These are phyloP conservation scores for Erethizon dorsatum DNA, from an alignment of 2,797 vertebrate species.

Conservation along the genomic window DNA sequence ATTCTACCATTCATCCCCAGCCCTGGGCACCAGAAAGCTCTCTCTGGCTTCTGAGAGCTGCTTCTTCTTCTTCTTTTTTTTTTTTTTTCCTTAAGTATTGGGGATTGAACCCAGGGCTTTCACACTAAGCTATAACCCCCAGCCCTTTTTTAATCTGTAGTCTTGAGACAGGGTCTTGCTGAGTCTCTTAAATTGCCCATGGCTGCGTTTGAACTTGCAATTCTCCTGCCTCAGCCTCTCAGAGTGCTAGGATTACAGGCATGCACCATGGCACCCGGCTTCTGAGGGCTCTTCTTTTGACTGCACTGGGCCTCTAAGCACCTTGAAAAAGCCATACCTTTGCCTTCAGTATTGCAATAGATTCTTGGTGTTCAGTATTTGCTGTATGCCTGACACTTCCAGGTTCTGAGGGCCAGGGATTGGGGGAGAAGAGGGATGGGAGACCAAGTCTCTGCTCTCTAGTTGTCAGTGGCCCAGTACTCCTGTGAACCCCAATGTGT, in stretches of 20 bases:
- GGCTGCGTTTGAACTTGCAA: not conserved
- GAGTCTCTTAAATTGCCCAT: not conserved
- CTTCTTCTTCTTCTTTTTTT: not conserved
- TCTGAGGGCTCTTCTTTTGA: not conserved
- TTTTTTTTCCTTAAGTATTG: not conserved
- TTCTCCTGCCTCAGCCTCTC: not conserved
- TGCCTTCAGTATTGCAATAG: not conserved
- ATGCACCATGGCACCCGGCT: not conserved
- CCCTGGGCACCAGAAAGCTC: not conserved
- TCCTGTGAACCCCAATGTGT: not conserved
- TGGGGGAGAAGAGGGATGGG: not conserved
- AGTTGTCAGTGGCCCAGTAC: not conserved
- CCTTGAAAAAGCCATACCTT: not conserved
- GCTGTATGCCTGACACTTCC: not conserved
- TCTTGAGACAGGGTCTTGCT: not conserved
- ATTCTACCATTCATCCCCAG: fast-evolving
- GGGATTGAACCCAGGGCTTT: not conserved
- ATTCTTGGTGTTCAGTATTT: fast-evolving
- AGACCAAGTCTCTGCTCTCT: not conserved
- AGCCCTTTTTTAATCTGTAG: not conserved
- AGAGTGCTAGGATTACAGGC: not conserved
- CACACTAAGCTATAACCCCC: not conserved
- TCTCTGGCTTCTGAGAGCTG: not conserved
- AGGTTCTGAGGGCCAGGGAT: not conserved
- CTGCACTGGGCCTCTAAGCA: not conserved